phyloP scores from a whole-genome alignment of 1,140 invertebrate species.

The Penaeus chinensis region DNA sequence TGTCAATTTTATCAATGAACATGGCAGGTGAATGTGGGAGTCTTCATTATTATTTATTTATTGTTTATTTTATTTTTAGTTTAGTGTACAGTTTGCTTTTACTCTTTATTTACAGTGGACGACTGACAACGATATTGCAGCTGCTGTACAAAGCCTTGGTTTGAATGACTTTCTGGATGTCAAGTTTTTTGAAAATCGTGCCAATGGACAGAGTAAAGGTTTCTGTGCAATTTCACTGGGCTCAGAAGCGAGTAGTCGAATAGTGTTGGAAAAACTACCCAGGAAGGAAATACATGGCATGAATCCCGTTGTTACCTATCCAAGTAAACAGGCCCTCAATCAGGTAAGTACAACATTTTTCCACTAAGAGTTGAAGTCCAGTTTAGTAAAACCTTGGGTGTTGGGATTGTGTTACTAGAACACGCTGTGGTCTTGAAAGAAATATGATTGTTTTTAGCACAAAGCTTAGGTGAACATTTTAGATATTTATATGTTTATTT shows the following conservation, averaged over 20 bases:
- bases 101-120: slow-evolving; percentile 85
- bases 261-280: slow-evolving; percentile 90
- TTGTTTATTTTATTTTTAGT: slow-evolving; percentile 37
- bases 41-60: slow-evolving; percentile 40
- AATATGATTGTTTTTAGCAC: no score
- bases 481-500: no score
- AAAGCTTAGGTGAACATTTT: no score
- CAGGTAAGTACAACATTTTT: slow-evolving; percentile 67
- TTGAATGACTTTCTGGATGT: slow-evolving; percentile 96
- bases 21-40: neutral
- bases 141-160: slow-evolving; percentile 86
- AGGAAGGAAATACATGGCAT: slow-evolving; percentile 97
- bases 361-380: no score
- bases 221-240: slow-evolving; percentile 93
- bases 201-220: slow-evolving; percentile 99
- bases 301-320: slow-evolving; percentile 91
- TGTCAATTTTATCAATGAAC: no score
- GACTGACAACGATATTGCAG: slow-evolving; percentile 94
- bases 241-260: slow-evolving; percentile 89
- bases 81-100: slow-evolving; percentile 47
- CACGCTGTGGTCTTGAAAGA: no score
- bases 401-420: no score
- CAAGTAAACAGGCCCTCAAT: slow-evolving; percentile 89
- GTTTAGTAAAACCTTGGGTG: no score
- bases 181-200: slow-evolving; percentile 99